These are phyloP conservation scores for Anoplius nigerrimus DNA, from an alignment of 2,888 invertebrate genomes.

Conservation along the genomic window DNA sequence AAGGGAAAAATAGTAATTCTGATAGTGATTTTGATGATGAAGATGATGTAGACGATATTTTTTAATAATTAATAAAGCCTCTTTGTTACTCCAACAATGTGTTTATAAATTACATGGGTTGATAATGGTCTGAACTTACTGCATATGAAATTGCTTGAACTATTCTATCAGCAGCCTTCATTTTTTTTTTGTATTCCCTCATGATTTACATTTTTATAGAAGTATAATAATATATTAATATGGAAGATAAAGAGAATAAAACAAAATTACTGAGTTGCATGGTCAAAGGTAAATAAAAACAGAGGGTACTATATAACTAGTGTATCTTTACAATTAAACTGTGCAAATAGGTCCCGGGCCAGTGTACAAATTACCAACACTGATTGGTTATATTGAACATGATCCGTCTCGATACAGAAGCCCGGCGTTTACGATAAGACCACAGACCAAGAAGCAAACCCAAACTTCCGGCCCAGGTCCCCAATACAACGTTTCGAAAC, in stretches of 20 bases:
- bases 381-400: slow-evolving; percentile 79
- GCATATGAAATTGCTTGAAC: not conserved
- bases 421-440: slow-evolving; percentile 81
- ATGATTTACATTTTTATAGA: not conserved
- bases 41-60: slow-evolving; percentile 26
- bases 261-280: slow-evolving; percentile 43
- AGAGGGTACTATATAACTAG: not conserved
- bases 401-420: slow-evolving; percentile 80
- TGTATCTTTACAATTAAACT: not conserved
- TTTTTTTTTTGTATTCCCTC: slow-evolving; percentile 1
- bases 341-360: slow-evolving; percentile 81
- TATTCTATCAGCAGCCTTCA: not conserved
- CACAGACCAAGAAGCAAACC: slow-evolving; percentile 45
- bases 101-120: not conserved
- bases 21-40: slow-evolving; percentile 30
- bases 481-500: slow-evolving; percentile 76
- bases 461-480: slow-evolving; percentile 74
- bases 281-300: slow-evolving; percentile 52
- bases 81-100: not conserved
- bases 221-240: slow-evolving; percentile 29
- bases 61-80: not conserved
- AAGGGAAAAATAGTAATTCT: slow-evolving; percentile 28
- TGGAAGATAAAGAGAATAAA: slow-evolving; percentile 46
- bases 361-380: slow-evolving; percentile 80
- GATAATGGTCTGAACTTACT: not conserved